Percentiles rank a stretch among this genome's conserved stretches.
These are phyloP conservation scores for Sinelater perroti DNA, from an alignment of 2,888 invertebrate genomes.

Conservation along the genomic window DNA sequence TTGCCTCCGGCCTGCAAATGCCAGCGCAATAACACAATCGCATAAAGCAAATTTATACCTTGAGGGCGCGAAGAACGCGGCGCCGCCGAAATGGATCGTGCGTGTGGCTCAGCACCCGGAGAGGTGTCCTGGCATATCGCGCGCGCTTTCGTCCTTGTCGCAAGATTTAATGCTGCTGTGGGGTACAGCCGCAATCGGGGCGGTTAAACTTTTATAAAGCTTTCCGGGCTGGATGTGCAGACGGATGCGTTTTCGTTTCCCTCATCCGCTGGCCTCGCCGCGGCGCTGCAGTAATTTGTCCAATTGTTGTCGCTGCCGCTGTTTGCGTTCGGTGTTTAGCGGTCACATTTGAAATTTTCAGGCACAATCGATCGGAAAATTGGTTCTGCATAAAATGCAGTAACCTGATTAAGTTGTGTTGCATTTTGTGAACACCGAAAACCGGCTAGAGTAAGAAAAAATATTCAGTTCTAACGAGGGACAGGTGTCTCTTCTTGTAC, in stretches of 20 bases:
- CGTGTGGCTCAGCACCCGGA: constrained; percentile 37
- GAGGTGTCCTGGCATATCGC: constrained; percentile 40
- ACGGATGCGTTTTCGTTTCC: constrained; percentile 14
- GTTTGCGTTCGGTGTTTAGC: constrained; percentile 9
- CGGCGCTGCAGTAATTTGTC: constrained; percentile 5
- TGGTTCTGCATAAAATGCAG: not conserved
- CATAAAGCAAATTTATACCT: constrained; percentile 23
- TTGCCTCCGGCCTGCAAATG: constrained; percentile 8
- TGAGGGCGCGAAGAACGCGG: constrained; percentile 14
- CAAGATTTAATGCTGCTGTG: constrained; percentile 46
- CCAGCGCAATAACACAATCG: constrained; percentile 17
- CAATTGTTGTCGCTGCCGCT: constrained; percentile 6
- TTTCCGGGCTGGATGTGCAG: constrained; percentile 23
- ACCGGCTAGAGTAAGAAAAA: no score
- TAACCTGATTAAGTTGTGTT: not conserved
- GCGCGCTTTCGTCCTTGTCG: constrained; percentile 43
- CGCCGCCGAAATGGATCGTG: constrained; percentile 39
- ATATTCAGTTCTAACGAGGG: no score
- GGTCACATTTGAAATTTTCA: constrained; percentile 2
- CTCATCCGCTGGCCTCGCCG: constrained; percentile 17
- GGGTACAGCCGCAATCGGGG: constrained; percentile 46
- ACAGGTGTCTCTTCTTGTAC: no score
- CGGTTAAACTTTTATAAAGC: constrained; percentile 42
- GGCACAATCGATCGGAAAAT: constrained; percentile 10
- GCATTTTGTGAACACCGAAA: not conserved